phyloP scores from a whole-genome alignment of 2,113 vertebrate species.

The Dicaeum eximium region DNA sequence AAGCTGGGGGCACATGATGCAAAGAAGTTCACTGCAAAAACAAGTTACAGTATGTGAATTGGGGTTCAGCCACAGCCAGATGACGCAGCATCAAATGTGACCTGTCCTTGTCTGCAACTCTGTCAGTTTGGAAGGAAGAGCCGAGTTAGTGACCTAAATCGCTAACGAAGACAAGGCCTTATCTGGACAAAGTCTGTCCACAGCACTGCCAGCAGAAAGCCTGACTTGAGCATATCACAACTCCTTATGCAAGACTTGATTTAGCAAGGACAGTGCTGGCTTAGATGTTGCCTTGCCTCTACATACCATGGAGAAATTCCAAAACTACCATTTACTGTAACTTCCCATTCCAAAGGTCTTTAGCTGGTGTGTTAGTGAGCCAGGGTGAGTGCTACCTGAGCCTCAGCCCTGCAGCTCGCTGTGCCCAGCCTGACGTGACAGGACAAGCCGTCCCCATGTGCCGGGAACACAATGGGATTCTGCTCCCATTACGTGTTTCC shows the following conservation, averaged over 20 bases:
- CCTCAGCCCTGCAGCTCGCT: neutral
- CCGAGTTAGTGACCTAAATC: constrained; percentile 15
- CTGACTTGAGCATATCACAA: constrained; percentile 30
- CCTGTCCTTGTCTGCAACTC: neutral
- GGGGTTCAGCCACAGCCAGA: neutral
- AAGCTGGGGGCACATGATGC: neutral
- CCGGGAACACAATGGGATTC: neutral
- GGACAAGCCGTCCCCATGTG: accelerated
- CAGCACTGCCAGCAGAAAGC: neutral
- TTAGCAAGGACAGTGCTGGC: neutral
- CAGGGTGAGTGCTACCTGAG: neutral
- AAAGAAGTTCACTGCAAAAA: neutral
- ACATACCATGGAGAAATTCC: constrained; percentile 21
- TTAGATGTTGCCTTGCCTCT: neutral
- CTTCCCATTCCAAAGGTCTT: neutral
- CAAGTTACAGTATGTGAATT: neutral
- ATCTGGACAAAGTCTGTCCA: constrained; percentile 27
- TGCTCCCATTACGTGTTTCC: neutral
- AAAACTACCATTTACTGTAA: constrained; percentile 30
- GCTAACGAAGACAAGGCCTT: constrained; percentile 47
- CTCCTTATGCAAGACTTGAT: constrained; percentile 34
- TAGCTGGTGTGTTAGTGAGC: neutral
- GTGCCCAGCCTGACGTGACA: neutral
- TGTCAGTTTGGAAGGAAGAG: constrained; percentile 5
- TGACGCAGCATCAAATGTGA: neutral